Percentiles rank a stretch among this genome's conserved stretches.
Evolutionary conservation across 2,797 vertebrate genomes (phyloP).

Genomic region (Pangasius macronema): DNA sequence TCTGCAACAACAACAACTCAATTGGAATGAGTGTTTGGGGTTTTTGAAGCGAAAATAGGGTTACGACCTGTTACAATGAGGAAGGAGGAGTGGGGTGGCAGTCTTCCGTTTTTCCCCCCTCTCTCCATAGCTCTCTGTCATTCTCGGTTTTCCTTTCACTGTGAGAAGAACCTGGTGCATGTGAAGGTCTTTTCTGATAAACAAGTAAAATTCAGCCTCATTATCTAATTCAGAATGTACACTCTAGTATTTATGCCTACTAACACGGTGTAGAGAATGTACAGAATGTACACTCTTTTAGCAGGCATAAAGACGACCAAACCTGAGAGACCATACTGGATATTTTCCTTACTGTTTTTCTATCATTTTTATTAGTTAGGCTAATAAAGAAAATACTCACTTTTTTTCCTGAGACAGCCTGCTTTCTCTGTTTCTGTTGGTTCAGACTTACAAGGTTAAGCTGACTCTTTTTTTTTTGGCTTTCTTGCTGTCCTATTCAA

Average conservation of each 20-base stretch:
- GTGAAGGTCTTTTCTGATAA: slow-evolving; percentile 31
- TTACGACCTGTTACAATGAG: slow-evolving; percentile 72
- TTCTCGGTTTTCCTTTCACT: slow-evolving; percentile 7
- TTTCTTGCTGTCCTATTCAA: slow-evolving; percentile 6
- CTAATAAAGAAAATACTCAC: neutral
- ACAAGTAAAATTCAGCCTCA: neutral
- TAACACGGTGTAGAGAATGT: too few relatives aligned
- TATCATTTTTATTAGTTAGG: neutral
- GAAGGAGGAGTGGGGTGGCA: slow-evolving; percentile 67
- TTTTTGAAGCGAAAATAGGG: slow-evolving; percentile 70
- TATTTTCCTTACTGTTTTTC: neutral
- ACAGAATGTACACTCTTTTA: neutral
- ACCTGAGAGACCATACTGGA: neutral
- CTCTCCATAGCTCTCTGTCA: slow-evolving; percentile 27
- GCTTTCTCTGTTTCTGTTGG: neutral
- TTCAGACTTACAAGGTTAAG: slow-evolving; percentile 1
- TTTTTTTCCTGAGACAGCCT: neutral
- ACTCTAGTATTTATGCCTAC: too few relatives aligned
- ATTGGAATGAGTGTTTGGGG: slow-evolving; percentile 80
- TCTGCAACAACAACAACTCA: slow-evolving; percentile 76
- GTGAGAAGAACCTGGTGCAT: slow-evolving; percentile 3
- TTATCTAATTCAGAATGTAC: neutral
- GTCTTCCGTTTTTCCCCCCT: slow-evolving; percentile 51
- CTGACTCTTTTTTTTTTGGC: neutral
- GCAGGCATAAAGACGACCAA: neutral